Conservation (phyloP, 1,140 invertebrate genomes). For the Trichoplusia ni region DNA sequence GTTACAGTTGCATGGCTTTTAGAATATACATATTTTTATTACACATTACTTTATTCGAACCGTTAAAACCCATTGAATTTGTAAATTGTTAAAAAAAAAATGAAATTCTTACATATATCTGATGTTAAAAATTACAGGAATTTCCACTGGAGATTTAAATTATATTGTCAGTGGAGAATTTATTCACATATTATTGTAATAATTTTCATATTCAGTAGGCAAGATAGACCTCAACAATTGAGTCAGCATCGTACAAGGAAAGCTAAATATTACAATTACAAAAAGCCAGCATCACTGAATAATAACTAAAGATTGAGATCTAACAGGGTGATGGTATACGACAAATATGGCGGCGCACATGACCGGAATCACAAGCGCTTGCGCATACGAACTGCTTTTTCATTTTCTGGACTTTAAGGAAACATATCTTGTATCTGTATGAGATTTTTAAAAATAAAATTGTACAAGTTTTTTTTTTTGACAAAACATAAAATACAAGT, state of each 20-base stretch:
- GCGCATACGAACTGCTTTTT: constrained; percentile 47
- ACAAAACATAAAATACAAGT: background rate
- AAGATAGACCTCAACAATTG: constrained; percentile 19
- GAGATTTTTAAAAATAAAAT: constrained; percentile 17
- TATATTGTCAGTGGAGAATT: background rate
- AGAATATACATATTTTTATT: too few relatives aligned
- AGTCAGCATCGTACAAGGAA: constrained; percentile 25
- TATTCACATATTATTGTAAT: background rate
- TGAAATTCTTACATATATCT: too few relatives aligned
- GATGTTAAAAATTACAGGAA: too few relatives aligned
- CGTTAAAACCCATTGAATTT: too few relatives aligned
- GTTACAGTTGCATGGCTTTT: too few relatives aligned
- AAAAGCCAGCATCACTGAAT: constrained; percentile 61
- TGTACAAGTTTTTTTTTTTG: constrained; percentile 22
- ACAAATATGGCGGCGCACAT: constrained; percentile 70
- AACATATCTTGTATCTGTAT: constrained; percentile 17
- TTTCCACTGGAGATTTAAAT: too few relatives aligned
- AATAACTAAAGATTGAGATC: constrained; percentile 74
- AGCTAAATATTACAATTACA: constrained; percentile 52
- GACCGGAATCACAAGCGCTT: constrained; percentile 65
- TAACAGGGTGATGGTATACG: constrained; percentile 75
- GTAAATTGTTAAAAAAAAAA: too few relatives aligned
- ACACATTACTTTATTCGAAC: too few relatives aligned
- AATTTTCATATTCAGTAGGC: constrained; percentile 16
- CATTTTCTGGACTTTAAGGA: constrained; percentile 40